A percentile compares a stretch with the other conserved stretches of the same genome.
phyloP scores from a whole-genome alignment of 64 coral and sea anemone genomes.

The Pocillopora damicornis region DNA sequence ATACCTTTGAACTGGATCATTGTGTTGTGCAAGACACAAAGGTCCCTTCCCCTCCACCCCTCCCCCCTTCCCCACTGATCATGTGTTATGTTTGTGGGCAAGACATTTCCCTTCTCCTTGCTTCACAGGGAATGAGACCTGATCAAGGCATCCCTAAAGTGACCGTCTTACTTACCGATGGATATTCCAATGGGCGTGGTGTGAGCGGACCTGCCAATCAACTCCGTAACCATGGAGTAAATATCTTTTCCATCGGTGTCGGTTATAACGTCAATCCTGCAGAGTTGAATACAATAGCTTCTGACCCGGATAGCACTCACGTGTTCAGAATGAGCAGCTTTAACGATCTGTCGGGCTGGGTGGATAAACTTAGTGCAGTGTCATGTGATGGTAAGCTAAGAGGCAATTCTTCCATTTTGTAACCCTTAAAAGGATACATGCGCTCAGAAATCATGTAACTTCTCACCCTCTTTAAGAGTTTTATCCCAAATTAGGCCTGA shows the following conservation, averaged over 20 bases:
- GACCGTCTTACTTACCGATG: slow-evolving; percentile 79
- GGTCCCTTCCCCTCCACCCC: no score
- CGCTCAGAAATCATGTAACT: no score
- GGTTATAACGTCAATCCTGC: slow-evolving; percentile 21
- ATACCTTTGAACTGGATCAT: no score
- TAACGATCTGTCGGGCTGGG: slow-evolving; percentile 74
- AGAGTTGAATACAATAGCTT: slow-evolving; percentile 75
- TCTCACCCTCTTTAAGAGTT: background rate
- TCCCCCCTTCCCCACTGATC: no score
- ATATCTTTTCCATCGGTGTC: slow-evolving; percentile 83
- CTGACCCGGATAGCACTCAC: slow-evolving; percentile 82
- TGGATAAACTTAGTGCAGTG: slow-evolving; percentile 87
- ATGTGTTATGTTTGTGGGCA: no score
- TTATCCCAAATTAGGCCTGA: no score
- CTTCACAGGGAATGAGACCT: slow-evolving; percentile 57
- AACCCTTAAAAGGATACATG: background rate
- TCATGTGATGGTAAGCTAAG: slow-evolving; percentile 98
- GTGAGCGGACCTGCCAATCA: slow-evolving; percentile 34
- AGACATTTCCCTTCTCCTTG: no score
- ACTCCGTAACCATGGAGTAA: slow-evolving; percentile 62
- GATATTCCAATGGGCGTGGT: slow-evolving; percentile 57
- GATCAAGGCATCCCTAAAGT: slow-evolving; percentile 86
- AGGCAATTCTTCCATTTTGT: background rate
- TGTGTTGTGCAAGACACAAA: no score
- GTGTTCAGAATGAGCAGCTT: slow-evolving; percentile 75